These are phyloP conservation scores for Pogonognathellus flavescens DNA, from an alignment of 1,140 invertebrate species.

Conservation along the genomic window DNA sequence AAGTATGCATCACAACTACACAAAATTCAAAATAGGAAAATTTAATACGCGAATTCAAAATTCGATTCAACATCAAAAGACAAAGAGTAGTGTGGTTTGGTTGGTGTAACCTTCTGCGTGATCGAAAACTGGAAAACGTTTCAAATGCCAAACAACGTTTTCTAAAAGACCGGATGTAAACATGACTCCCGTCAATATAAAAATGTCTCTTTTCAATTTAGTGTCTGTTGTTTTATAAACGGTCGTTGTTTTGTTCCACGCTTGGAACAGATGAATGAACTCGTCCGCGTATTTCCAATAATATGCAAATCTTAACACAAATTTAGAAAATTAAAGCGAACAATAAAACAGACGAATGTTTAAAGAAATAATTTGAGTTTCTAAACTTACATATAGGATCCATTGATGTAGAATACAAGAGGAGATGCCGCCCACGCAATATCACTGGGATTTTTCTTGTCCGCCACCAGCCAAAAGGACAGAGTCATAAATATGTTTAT, in stretches of 20 bases:
- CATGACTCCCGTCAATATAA: not conserved
- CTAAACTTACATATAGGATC: not conserved
- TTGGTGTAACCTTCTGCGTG: not conserved
- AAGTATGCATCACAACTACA: not conserved
- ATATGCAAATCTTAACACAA: not conserved
- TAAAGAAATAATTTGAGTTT: not conserved
- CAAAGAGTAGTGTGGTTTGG: too few species aligned
- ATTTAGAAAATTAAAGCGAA: not conserved
- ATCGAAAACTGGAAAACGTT: conserved; percentile 10
- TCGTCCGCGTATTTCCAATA: not conserved
- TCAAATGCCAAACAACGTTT: conserved; percentile 17
- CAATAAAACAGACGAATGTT: not conserved
- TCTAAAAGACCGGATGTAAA: conserved; percentile 11
- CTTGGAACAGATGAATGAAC: not conserved
- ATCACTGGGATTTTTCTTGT: not conserved
- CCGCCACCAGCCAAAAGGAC: too few species aligned
- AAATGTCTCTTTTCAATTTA: not conserved
- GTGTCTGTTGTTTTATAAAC: not conserved
- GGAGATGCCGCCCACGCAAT: not conserved
- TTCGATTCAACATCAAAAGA: too few species aligned
- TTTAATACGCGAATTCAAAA: not conserved
- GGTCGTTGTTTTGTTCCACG: not conserved
- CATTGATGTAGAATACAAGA: not conserved
- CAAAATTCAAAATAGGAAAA: not conserved
- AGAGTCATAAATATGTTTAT: too few species aligned